phyloP scores from a whole-genome alignment of 1,140 invertebrate species.

The Temnothorax curvispinosus region DNA sequence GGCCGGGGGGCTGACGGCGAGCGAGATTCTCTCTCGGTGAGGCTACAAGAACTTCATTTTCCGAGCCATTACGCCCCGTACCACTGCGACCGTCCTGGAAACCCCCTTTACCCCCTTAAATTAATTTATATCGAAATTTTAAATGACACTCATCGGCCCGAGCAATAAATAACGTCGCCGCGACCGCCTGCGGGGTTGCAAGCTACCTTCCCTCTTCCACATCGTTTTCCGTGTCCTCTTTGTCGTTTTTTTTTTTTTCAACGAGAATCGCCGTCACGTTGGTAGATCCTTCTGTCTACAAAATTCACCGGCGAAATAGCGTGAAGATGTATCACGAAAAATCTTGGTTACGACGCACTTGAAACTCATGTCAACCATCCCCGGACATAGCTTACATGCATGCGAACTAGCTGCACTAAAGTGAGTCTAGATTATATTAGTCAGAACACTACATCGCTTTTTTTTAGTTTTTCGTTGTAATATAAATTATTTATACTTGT shows the following conservation, averaged over 20 bases:
- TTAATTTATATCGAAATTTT: slow-evolving; percentile 85
- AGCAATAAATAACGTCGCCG: slow-evolving; percentile 79
- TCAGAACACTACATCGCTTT: background rate
- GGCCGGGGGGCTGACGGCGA: slow-evolving; percentile 30
- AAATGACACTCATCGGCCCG: slow-evolving; percentile 82
- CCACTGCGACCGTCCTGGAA: slow-evolving; percentile 71
- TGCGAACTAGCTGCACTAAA: background rate
- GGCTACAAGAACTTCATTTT: slow-evolving; percentile 85
- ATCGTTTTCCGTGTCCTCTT: slow-evolving; percentile 7
- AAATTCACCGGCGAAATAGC: slow-evolving; percentile 44
- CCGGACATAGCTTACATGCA: background rate
- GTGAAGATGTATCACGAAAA: slow-evolving; percentile 38
- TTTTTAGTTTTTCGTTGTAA: background rate
- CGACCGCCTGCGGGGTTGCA: slow-evolving; percentile 42
- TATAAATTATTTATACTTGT: slow-evolving; percentile 6
- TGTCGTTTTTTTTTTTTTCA: slow-evolving; percentile 22
- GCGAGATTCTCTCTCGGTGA: slow-evolving; percentile 78
- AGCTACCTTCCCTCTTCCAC: slow-evolving; percentile 6
- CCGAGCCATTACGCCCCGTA: slow-evolving; percentile 83
- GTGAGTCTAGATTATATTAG: background rate
- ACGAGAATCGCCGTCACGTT: slow-evolving; percentile 2
- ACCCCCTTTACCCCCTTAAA: slow-evolving; percentile 81
- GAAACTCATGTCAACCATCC: background rate
- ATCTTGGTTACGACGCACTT: slow-evolving; percentile 2
- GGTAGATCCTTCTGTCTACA: slow-evolving; percentile 40